Base-by-base conservation (phyloP, 2,888 invertebrate genomes). In the Lasioglossum malachurum region DNA sequence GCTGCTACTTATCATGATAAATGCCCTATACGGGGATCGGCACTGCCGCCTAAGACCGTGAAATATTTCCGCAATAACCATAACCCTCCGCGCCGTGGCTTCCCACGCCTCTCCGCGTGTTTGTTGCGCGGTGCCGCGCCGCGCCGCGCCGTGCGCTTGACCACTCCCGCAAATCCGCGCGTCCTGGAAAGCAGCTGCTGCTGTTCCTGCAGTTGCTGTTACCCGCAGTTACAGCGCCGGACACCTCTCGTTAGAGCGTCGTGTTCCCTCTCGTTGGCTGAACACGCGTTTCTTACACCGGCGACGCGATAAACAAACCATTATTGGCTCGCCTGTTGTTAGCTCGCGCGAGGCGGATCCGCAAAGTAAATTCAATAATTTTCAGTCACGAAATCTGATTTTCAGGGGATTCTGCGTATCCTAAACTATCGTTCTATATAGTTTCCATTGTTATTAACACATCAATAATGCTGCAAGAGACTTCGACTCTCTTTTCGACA, bases 51-150 rank as follows among this genome's bases (percentile, higher is more conserved):
- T 93, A 92, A 93, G 92, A 92, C 92, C 92, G 88, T 94, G 91
- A 93, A 94, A 93, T 94, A 94, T 94, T 93, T 94, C 92, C 91
- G 89, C 92, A 92, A 93, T 94, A 91, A 91, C 88, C 88, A 86
- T 93, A 93, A 92, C 89, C 92, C 92, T 91, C 88, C 89, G 80
- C 27, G 35, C 38, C 87, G 82, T 79, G 83, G 84, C 93, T 94
- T 94, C 94, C 94, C 94, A 94, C 94, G 94, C 94, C 90, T 91
- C 86, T 87, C 87, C 85, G 71, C 83, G 78, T 76, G 19, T 72
- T 23, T 72, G 53, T 75, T 78, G 60, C 60, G 19, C 60, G 23
- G 69, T 8, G 69, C 38, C n/a, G 69, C 38, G 12, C 23, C 78
- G 69, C 3, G 69, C 38, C n/a, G 69, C 38, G 12, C 23, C 78